phyloP scores from a whole-genome alignment of 1,140 invertebrate species.

The Galendromus occidentalis region DNA sequence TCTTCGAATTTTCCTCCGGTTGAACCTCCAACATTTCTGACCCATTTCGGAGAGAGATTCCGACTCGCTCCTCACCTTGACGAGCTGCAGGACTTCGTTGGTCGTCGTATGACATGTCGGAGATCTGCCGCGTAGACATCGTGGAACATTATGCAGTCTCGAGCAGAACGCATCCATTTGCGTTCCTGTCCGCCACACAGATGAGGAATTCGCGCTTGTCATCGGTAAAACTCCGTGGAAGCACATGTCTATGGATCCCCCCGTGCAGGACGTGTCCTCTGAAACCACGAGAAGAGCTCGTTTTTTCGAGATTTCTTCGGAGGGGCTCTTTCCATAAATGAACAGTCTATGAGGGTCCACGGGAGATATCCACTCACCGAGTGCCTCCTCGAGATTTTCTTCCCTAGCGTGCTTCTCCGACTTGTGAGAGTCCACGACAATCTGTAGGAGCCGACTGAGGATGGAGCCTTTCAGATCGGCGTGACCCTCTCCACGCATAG shows the following conservation, averaged over 20 bases:
- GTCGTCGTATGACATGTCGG: background rate
- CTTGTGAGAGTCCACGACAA: background rate
- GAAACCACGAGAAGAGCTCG: background rate
- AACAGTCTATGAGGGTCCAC: background rate
- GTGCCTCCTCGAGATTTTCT: background rate
- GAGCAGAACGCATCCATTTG: background rate
- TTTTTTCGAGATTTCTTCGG: too few species aligned
- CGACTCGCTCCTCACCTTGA: background rate
- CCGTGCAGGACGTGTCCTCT: slow-evolving; percentile 4
- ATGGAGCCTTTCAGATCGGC: background rate
- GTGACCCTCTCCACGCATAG: too few species aligned
- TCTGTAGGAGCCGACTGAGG: background rate
- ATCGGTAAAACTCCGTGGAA: background rate
- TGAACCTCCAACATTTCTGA: too few species aligned
- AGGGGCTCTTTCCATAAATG: background rate
- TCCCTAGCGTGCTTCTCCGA: background rate
- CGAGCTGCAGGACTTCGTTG: background rate
- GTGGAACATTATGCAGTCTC: background rate
- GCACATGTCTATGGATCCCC: background rate
- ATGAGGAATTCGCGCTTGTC: background rate
- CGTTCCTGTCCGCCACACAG: background rate
- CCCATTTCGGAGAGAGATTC: background rate
- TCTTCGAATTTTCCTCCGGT: too few species aligned
- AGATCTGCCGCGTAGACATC: background rate
- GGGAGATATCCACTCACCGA: background rate